Conservation (phyloP, 1,140 invertebrate genomes). For the Colletes latitarsis region DNA sequence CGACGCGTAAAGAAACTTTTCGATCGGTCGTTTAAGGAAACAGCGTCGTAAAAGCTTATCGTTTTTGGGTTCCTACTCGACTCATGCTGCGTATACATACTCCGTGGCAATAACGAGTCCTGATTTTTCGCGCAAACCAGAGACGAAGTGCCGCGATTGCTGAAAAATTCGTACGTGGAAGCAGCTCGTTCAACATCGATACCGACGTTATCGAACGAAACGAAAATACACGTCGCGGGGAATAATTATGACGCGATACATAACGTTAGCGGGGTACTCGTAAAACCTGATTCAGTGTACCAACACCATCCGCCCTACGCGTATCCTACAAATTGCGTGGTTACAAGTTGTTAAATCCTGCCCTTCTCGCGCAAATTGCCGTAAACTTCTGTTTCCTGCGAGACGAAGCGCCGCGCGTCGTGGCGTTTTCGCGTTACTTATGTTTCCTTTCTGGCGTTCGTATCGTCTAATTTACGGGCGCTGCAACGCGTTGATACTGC, state of each 20-base stretch:
- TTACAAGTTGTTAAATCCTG: background rate
- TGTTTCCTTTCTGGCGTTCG: background rate
- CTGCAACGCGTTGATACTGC: background rate
- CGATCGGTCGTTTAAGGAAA: no score
- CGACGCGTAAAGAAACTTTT: no score
- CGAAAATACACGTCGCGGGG: background rate
- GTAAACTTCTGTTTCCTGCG: constrained; percentile 17
- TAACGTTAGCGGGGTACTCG: background rate
- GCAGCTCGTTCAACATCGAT: background rate
- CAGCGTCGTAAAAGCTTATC: no score
- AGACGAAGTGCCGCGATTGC: no score
- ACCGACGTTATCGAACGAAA: background rate
- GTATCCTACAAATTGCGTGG: background rate
- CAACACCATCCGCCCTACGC: background rate
- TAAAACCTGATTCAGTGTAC: constrained; percentile 19
- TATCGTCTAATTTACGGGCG: constrained; percentile 19
- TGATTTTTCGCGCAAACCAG: no score
- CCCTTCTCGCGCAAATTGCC: background rate
- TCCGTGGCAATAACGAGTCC: no score
- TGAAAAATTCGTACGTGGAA: no score
- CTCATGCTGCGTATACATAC: no score
- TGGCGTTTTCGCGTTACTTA: constrained; percentile 1
- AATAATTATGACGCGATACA: constrained; percentile 8
- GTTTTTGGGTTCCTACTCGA: no score
- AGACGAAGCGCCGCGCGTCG: background rate